Conservation (phyloP, 2,113 vertebrate species). For the Pterocles gutturalis region DNA sequence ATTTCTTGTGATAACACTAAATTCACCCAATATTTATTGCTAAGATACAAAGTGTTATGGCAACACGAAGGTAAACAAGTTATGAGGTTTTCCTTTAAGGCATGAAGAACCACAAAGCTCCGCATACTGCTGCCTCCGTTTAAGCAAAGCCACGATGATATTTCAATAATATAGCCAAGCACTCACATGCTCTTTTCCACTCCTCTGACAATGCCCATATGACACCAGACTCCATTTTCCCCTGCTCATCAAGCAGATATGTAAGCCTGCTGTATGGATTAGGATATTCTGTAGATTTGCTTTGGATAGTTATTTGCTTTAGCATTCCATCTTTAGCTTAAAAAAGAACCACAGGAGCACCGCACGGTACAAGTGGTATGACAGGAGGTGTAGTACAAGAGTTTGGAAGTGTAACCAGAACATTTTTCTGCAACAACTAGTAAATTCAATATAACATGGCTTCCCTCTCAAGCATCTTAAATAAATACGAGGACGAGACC, state of each 20-base stretch:
- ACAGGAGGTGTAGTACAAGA: neutral
- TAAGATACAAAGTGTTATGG: constrained; percentile 63
- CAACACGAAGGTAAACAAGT: constrained; percentile 62
- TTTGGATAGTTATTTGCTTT: neutral
- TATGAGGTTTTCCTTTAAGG: constrained; percentile 46
- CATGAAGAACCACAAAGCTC: neutral
- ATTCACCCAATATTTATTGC: constrained; percentile 56
- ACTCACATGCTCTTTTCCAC: neutral
- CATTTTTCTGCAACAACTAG: neutral
- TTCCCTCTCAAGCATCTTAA: neutral
- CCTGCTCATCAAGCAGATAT: neutral
- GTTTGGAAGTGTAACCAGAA: neutral
- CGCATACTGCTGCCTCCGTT: neutral
- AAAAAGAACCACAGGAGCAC: neutral
- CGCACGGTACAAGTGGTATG: fast-evolving
- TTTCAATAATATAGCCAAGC: neutral
- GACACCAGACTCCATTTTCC: neutral
- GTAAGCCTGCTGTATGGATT: neutral
- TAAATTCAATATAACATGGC: neutral
- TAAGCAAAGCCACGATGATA: neutral
- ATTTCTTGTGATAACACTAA: constrained; percentile 53
- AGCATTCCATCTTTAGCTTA: neutral
- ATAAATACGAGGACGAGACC: neutral
- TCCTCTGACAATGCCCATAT: neutral
- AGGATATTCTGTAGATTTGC: neutral